A percentile compares a stretch with the other conserved stretches of the same genome.
These are phyloP conservation scores for Vulpes vulpes DNA, from an alignment of 2,113 vertebrate genomes.

Conservation along the genomic window DNA sequence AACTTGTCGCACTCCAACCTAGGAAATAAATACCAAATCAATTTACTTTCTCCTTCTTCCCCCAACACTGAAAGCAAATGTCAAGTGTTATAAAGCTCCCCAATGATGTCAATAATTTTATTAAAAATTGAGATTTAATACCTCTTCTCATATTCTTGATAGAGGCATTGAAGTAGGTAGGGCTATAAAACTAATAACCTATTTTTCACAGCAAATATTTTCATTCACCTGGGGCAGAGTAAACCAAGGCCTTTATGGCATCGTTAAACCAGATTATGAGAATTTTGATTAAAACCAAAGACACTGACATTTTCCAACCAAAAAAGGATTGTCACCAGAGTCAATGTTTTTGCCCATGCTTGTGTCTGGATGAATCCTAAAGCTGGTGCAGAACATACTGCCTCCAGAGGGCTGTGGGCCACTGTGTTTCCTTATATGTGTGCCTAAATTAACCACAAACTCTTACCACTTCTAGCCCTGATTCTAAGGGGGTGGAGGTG, in stretches of 20 bases:
- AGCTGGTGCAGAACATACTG: background rate
- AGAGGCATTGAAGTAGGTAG: slow-evolving; percentile 67
- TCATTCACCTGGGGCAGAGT: slow-evolving; percentile 82
- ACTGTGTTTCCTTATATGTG: background rate
- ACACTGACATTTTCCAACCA: slow-evolving; percentile 48
- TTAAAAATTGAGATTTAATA: slow-evolving; percentile 79
- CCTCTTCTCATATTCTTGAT: slow-evolving; percentile 79
- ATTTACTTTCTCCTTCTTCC: slow-evolving; percentile 52
- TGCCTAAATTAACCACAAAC: background rate
- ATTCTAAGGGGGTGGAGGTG: background rate
- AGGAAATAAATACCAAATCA: slow-evolving; percentile 52
- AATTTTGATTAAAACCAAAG: slow-evolving; percentile 84
- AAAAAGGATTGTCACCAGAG: background rate
- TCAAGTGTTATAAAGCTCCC: slow-evolving; percentile 71
- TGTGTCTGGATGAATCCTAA: background rate
- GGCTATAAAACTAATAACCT: slow-evolving; percentile 84
- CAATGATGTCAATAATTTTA: slow-evolving; percentile 68
- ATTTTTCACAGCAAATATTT: slow-evolving; percentile 87
- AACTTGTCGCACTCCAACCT: slow-evolving; percentile 54
- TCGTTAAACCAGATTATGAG: slow-evolving; percentile 75
- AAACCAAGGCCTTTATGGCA: slow-evolving; percentile 80
- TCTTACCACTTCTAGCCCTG: background rate
- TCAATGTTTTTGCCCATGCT: background rate
- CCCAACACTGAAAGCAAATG: slow-evolving; percentile 64
- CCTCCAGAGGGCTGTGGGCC: background rate